phyloP scores from a whole-genome alignment of 1,140 invertebrate species.

The Copidosoma floridanum region DNA sequence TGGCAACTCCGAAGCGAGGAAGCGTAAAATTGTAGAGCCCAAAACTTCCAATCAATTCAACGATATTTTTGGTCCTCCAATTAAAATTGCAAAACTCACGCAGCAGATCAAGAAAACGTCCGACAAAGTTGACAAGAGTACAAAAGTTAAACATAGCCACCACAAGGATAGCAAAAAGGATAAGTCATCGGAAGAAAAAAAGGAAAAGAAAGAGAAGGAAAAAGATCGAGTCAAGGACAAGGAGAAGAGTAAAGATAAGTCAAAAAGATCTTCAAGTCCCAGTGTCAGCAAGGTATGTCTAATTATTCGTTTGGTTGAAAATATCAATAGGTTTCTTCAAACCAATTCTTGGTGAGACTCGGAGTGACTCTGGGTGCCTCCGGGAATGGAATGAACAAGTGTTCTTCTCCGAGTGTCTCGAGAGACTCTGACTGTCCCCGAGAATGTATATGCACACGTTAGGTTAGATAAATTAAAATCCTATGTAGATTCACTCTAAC shows the following conservation, averaged over 20 bases:
- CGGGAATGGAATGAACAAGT: too few species aligned
- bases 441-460: too few species aligned
- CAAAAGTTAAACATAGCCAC: constrained; percentile 60
- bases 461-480: too few species aligned
- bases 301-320: too few species aligned
- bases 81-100: constrained; percentile 67
- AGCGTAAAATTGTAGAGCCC: constrained; percentile 61
- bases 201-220: constrained; percentile 65
- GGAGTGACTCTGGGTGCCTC: too few species aligned
- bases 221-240: constrained; percentile 63
- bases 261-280: constrained; percentile 64
- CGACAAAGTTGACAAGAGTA: constrained; percentile 65
- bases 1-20: constrained; percentile 58
- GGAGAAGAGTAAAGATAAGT: constrained; percentile 64
- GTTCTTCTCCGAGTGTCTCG: too few species aligned
- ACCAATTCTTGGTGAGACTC: too few species aligned
- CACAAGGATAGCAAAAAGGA: constrained; percentile 60
- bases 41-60: constrained; percentile 49
- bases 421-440: too few species aligned
- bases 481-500: too few species aligned
- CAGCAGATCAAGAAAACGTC: constrained; percentile 58
- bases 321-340: too few species aligned
- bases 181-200: constrained; percentile 61
- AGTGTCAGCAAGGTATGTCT: constrained; percentile 33
- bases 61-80: constrained; percentile 69